Base-by-base conservation (phyloP, 2,888 invertebrate genomes). In the Chymomyza fuscimana region DNA sequence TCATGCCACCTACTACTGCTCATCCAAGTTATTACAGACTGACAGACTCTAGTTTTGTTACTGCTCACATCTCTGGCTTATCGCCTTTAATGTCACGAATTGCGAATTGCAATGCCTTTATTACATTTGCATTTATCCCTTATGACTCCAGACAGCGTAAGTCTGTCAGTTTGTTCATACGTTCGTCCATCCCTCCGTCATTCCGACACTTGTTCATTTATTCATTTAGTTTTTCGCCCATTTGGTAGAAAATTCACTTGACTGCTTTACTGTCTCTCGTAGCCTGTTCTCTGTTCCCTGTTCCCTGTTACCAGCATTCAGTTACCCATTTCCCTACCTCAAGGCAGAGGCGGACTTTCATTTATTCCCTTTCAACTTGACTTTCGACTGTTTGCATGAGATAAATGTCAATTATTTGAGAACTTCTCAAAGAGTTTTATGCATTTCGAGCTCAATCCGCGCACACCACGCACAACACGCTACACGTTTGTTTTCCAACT, bases 361-460 rank as follows among this genome's bases (percentile, higher is more conserved):
- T 67, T 67, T 67, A 67, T 67, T 67, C 67, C 62, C 67, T 67
- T 67, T 67, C 62, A 63, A 62, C 67, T 67, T 72, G 71, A 72
- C 71, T 72, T 72, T 72, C 68, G 71, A 72, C 71, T 72, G 71
- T 72, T 72, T 72, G 71, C 71, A 67, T 62, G 68, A 72, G 71
- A 72, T 72, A 72, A 72, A 68, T 72, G 67, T 72, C 71, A 72
- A 72, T 72, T 72, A 72, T 72, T 67, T 72, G 65, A 68, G 68
- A 72, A 72, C 62, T 62, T 72, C 65, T 65, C 70, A 67, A 67
- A 67, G 67, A 67, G 67, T 67, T 67, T 67, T 67, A 67, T 67
- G 67, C 67, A 67, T 67, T 67, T 67, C 62, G 62, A 67, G 62
- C 67, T 67, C 56, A 67, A 67, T 67, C 62, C 62, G 62, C 67